Conservation (phyloP, 2,888 invertebrate genomes). For the Apocheima hispidaria region DNA sequence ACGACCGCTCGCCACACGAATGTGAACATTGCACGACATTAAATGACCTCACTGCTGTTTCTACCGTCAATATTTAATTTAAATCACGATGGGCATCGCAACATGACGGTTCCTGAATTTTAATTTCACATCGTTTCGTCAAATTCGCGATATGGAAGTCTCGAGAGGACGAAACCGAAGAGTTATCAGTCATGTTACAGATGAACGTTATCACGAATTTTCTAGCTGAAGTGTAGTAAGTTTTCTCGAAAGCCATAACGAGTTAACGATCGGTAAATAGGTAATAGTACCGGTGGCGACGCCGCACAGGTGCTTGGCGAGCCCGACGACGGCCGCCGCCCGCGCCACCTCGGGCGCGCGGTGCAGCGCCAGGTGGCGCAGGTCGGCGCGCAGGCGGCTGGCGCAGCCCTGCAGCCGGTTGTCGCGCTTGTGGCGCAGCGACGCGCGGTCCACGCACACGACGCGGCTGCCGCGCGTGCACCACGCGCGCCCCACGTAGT, state of each 20-base stretch:
- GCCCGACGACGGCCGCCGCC: constrained; percentile 86
- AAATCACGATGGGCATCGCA: no score
- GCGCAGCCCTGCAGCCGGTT: constrained; percentile 55
- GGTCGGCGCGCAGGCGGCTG: constrained; percentile 91
- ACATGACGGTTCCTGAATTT: no score
- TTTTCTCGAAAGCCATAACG: no score
- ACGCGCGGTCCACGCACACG: constrained; percentile 92
- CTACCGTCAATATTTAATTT: no score
- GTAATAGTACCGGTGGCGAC: constrained; percentile 90
- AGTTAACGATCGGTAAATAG: no score
- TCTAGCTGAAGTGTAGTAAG: neutral
- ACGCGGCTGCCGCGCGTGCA: constrained; percentile 82
- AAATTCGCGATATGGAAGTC: no score
- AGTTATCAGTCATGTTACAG: no score
- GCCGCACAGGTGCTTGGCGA: constrained; percentile 96
- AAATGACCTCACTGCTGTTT: no score
- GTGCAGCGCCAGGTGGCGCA: constrained; percentile 90
- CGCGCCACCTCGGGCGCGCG: constrained; percentile 67
- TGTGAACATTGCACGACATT: no score
- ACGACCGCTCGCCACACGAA: neutral
- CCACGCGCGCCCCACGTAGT: constrained; percentile 89
- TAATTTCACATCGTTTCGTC: no score
- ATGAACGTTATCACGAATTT: no score
- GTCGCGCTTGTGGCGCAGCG: constrained; percentile 93
- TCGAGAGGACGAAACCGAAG: no score